Evolutionary conservation across 2,113 vertebrate species (phyloP).

Genomic region (Sakesphorus luctuosus): DNA sequence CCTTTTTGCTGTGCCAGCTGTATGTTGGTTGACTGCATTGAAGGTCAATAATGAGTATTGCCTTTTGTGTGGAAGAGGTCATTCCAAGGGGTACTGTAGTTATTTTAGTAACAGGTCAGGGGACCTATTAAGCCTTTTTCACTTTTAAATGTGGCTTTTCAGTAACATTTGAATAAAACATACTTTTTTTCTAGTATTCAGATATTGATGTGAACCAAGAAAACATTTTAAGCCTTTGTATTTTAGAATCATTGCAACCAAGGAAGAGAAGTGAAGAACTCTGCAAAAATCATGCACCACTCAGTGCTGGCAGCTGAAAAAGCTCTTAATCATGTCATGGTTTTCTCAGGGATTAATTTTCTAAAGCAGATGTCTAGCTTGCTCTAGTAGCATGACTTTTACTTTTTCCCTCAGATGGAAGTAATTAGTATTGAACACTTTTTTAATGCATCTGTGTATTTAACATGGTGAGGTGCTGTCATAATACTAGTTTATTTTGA

Average conservation of each 20-base stretch:
- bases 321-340: background rate
- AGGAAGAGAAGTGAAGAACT: background rate
- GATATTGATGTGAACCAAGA: background rate
- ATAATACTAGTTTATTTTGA: background rate
- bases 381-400: background rate
- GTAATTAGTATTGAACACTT: background rate
- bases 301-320: background rate
- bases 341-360: slow-evolving; percentile 1
- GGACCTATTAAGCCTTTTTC: background rate
- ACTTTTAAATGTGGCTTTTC: background rate
- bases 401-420: background rate
- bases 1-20: slow-evolving; percentile 7
- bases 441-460: background rate
- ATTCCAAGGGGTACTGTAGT: background rate
- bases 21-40: background rate
- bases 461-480: background rate
- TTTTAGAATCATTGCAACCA: background rate
- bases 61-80: background rate
- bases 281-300: background rate
- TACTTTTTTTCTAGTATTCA: background rate
- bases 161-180: background rate
- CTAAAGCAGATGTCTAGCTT: slow-evolving; percentile 6
- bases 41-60: slow-evolving; percentile 41
- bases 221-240: background rate
- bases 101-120: background rate